phyloP scores from a whole-genome alignment of 2,888 invertebrate species.

The Agrilus mali region DNA sequence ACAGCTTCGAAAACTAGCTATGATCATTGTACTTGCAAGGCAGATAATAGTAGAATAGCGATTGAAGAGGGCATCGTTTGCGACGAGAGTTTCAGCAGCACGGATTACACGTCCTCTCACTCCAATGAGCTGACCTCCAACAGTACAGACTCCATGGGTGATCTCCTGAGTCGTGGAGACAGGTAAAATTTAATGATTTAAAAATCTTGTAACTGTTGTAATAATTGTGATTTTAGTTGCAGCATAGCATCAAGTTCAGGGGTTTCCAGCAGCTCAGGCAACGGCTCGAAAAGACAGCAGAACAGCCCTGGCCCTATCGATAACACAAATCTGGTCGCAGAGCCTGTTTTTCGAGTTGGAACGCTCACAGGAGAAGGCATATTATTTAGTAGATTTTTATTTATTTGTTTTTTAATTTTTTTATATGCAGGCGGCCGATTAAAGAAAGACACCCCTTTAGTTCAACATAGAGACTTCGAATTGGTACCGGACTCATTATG shows the following conservation, averaged over 20 bases:
- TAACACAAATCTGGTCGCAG: constrained; percentile 56
- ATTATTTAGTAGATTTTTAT: neutral
- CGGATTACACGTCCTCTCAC: constrained; percentile 28
- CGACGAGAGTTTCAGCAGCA: constrained; percentile 50
- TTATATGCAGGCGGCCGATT: constrained; percentile 47
- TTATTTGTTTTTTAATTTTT: neutral
- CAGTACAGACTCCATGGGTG: constrained; percentile 50
- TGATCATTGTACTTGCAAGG: constrained; percentile 37
- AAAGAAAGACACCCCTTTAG: constrained; percentile 57
- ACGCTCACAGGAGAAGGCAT: constrained; percentile 75
- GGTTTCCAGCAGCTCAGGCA: constrained; percentile 45
- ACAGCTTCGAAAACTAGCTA: constrained; percentile 26
- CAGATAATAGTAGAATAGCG: constrained; percentile 20
- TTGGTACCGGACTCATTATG: constrained; percentile 76
- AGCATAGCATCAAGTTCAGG: constrained; percentile 47
- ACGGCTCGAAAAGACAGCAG: constrained; percentile 30
- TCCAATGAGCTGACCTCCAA: constrained; percentile 32
- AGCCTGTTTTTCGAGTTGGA: constrained; percentile 46
- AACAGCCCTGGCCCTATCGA: constrained; percentile 59
- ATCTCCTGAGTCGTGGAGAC: constrained; percentile 45
- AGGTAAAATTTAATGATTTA: constrained; percentile 18
- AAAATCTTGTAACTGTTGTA: neutral
- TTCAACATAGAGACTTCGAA: constrained; percentile 75
- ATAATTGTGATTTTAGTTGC: constrained; percentile 19
- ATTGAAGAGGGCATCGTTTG: constrained; percentile 53